These are phyloP conservation scores for Phalanger gymnotis DNA, from an alignment of 2,797 vertebrate genomes.

Conservation along the genomic window DNA sequence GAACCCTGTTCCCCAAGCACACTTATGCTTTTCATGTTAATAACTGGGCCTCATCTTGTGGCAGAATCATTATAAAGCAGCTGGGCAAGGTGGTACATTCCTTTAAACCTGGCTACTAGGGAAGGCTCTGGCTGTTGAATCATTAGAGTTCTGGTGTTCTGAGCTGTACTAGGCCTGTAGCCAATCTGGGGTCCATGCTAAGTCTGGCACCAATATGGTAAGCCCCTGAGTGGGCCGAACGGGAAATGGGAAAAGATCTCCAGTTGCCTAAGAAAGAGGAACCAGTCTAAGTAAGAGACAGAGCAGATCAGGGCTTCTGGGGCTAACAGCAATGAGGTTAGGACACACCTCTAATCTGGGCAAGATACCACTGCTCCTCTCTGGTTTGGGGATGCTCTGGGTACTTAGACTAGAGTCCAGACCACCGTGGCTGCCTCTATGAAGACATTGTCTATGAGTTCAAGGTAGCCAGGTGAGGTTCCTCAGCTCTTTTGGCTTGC, in stretches of 20 bases:
- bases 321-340: too few species aligned
- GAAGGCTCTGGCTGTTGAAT: background rate
- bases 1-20: background rate
- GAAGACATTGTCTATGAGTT: background rate
- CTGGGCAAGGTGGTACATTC: background rate
- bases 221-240: background rate
- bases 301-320: background rate
- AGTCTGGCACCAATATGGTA: background rate
- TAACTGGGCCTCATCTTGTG: background rate
- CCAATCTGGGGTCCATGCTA: background rate
- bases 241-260: background rate
- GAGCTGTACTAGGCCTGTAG: background rate
- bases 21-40: background rate
- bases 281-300: background rate
- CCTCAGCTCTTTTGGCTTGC: conserved; percentile 85
- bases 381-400: background rate
- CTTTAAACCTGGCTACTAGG: background rate
- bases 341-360: background rate
- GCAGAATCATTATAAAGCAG: background rate
- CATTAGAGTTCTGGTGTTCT: background rate
- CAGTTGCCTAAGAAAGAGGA: background rate
- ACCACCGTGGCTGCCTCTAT: background rate
- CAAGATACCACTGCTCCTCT: background rate
- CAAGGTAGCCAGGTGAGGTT: background rate
- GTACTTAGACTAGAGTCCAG: background rate